phyloP scores from a whole-genome alignment of 2,797 vertebrate genomes.

The Poecilia picta region DNA sequence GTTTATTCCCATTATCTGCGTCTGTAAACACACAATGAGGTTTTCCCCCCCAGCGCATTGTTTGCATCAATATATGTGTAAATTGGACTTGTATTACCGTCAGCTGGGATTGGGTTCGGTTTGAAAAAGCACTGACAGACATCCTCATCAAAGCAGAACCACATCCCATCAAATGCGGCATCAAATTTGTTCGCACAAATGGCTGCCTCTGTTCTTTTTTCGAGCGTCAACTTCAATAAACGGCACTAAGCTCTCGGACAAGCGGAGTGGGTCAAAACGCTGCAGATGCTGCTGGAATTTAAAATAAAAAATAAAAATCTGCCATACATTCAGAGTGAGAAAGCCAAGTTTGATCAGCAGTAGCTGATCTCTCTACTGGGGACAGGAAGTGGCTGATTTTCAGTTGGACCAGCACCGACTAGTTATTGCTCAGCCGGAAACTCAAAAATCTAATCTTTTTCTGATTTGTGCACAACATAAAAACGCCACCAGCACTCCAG shows the following conservation, averaged over 20 bases:
- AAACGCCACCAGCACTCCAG: background rate
- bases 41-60: slow-evolving; percentile 20
- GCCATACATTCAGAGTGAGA: background rate
- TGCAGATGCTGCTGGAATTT: slow-evolving; percentile 6
- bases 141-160: slow-evolving; percentile 50
- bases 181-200: slow-evolving; percentile 56
- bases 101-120: slow-evolving; percentile 30
- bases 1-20: slow-evolving; percentile 48
- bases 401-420: background rate
- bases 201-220: slow-evolving; percentile 39
- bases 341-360: background rate
- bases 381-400: background rate
- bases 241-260: slow-evolving; percentile 16
- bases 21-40: slow-evolving; percentile 34
- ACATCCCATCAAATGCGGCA: slow-evolving; percentile 36
- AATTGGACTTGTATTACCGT: slow-evolving; percentile 33
- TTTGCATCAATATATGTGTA: slow-evolving; percentile 53
- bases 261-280: slow-evolving; percentile 30
- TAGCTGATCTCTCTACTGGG: background rate
- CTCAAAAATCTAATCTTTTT: background rate
- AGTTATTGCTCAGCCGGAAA: background rate
- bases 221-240: slow-evolving; percentile 55
- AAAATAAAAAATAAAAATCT: background rate
- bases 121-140: slow-evolving; percentile 46
- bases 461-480: background rate